These are phyloP conservation scores for Macropodus opercularis DNA, from an alignment of 2,797 vertebrate species.

Conservation along the genomic window DNA sequence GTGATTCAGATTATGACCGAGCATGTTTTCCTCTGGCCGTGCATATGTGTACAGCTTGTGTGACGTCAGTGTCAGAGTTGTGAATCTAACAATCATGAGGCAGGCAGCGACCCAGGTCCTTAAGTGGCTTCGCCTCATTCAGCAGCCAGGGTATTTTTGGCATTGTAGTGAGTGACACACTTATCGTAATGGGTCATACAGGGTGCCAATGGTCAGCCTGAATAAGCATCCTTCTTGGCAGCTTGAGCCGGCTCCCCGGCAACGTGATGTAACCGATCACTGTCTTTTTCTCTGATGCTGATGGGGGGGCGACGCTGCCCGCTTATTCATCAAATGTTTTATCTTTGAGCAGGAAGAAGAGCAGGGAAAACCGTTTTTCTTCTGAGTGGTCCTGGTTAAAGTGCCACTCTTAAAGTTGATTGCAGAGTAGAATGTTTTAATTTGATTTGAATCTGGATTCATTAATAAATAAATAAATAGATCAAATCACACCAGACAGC, in stretches of 20 bases:
- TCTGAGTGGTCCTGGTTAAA: conserved; percentile 9
- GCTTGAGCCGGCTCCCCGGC: conserved; percentile 16
- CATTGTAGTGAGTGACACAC: conserved; percentile 69
- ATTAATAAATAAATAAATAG: background rate
- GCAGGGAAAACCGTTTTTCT: conserved; percentile 5
- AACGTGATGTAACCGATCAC: conserved; percentile 39
- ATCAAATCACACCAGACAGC: background rate
- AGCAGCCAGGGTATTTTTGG: conserved; percentile 68
- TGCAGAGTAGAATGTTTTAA: too few relatives aligned
- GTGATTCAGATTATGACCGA: conserved; percentile 39
- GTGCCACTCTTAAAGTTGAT: conserved; percentile 7
- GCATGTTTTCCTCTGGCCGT: conserved; percentile 32
- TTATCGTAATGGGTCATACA: conserved; percentile 65
- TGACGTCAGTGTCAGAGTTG: conserved; percentile 46
- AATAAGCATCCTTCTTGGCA: conserved; percentile 56
- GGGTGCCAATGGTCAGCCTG: conserved; percentile 63
- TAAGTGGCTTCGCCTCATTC: conserved; percentile 66
- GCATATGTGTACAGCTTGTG: conserved; percentile 5
- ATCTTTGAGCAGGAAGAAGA: conserved; percentile 34
- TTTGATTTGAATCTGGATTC: background rate
- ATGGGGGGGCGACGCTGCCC: conserved; percentile 18
- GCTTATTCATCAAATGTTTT: conserved; percentile 31
- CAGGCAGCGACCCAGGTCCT: conserved; percentile 63
- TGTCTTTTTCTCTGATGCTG: conserved; percentile 19
- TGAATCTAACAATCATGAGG: conserved; percentile 59